Percentiles rank a stretch among this genome's conserved stretches.
Evolutionary conservation across 1,140 invertebrate genomes (phyloP).

Genomic region (Musca vetustissima): DNA sequence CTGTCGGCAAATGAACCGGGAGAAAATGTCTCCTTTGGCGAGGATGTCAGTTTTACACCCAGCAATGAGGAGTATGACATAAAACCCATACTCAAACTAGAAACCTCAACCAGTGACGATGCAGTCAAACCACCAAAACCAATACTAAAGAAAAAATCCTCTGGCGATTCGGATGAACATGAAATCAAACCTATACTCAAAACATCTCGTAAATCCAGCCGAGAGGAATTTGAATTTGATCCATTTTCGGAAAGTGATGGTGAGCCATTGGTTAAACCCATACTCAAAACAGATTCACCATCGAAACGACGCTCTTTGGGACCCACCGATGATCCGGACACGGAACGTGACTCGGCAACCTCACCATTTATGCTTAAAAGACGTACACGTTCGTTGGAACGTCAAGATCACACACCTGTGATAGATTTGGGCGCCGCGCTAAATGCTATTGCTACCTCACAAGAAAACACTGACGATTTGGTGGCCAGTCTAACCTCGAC

Average conservation of each 20-base stretch:
- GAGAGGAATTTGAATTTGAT: slow-evolving; percentile 49
- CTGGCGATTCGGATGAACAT: slow-evolving; percentile 73
- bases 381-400: slow-evolving; percentile 51
- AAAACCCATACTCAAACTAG: slow-evolving; percentile 73
- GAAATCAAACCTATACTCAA: slow-evolving; percentile 75
- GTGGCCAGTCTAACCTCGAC: slow-evolving; percentile 1
- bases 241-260: slow-evolving; percentile 30
- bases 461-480: slow-evolving; percentile 35
- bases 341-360: background rate
- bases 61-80: slow-evolving; percentile 61
- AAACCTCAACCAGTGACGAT: slow-evolving; percentile 46
- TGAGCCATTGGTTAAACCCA: slow-evolving; percentile 36
- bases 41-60: slow-evolving; percentile 41
- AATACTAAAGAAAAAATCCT: slow-evolving; percentile 83
- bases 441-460: slow-evolving; percentile 42
- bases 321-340: background rate
- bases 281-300: slow-evolving; percentile 49
- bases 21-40: slow-evolving; percentile 60
- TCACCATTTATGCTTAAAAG: slow-evolving; percentile 37
- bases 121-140: slow-evolving; percentile 64
- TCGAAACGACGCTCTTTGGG: slow-evolving; percentile 48
- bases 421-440: slow-evolving; percentile 45
- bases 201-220: slow-evolving; percentile 65
- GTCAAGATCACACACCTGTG: slow-evolving; percentile 39
- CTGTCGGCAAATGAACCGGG: slow-evolving; percentile 43